Evolutionary conservation across 1,140 invertebrate genomes (phyloP).

Genomic region (Zaprionus capensis): DNA sequence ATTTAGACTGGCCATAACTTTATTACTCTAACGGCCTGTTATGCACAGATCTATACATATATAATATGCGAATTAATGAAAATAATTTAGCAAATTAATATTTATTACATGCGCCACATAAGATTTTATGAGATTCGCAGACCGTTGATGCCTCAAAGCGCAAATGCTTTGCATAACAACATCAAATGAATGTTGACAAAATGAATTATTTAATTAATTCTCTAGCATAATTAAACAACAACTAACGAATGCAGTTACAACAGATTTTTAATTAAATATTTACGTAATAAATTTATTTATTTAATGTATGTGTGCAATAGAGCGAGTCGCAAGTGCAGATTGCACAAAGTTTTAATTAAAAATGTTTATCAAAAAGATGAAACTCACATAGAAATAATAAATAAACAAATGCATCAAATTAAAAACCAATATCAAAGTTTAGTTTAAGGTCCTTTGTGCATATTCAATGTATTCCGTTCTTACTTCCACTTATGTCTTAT

Average conservation of each 20-base stretch:
- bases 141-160: slow-evolving; percentile 8
- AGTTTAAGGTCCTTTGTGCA: no score
- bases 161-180: slow-evolving; percentile 18
- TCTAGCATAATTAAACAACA: not conserved
- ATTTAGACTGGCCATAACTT: slow-evolving; percentile 53
- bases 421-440: not conserved
- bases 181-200: slow-evolving; percentile 38
- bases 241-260: not conserved
- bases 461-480: no score
- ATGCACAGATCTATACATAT: slow-evolving; percentile 18
- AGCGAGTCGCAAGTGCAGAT: not conserved
- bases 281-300: slow-evolving; percentile 28
- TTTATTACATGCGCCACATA: slow-evolving; percentile 42
- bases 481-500: not conserved
- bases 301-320: not conserved
- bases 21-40: slow-evolving; percentile 58
- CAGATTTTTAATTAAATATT: slow-evolving; percentile 28
- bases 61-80: slow-evolving; percentile 59
- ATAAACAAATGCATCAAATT: no score
- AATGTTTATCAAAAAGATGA: not conserved
- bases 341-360: slow-evolving; percentile 7
- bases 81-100: slow-evolving; percentile 73
- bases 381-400: not conserved
- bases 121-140: not conserved
- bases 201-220: slow-evolving; percentile 41